Conservation (phyloP, 2,113 vertebrate species). For the Sphyrna mokarran region DNA sequence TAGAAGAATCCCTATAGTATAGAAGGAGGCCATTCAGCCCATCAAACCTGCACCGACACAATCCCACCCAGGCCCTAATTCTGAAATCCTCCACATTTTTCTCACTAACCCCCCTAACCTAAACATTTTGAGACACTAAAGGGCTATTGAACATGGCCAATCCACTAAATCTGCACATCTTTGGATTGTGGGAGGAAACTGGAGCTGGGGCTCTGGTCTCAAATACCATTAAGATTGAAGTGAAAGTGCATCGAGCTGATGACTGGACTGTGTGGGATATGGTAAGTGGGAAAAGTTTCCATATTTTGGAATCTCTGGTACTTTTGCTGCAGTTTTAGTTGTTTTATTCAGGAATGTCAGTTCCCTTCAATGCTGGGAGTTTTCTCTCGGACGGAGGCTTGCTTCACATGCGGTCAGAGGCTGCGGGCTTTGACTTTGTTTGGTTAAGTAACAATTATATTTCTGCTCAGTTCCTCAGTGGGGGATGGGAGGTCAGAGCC, state of each 20-base stretch:
- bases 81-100: no score
- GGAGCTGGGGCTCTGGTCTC: not conserved
- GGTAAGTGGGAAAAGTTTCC: slow-evolving; percentile 10
- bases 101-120: no score
- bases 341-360: not conserved
- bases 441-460: not conserved
- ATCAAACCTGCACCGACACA: no score
- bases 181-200: no score
- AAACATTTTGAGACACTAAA: no score
- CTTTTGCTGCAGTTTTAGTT: slow-evolving; percentile 20
- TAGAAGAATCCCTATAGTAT: no score
- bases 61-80: no score
- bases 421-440: not conserved
- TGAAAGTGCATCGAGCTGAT: slow-evolving; percentile 19
- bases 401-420: not conserved
- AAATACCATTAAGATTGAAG: not conserved
- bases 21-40: no score
- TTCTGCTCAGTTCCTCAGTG: not conserved
- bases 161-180: no score
- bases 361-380: not conserved
- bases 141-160: no score
- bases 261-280: not conserved
- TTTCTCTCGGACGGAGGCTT: not conserved
- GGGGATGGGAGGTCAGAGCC: not conserved
- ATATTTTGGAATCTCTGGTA: not conserved